These are phyloP conservation scores for Callithrix jacchus DNA, from an alignment of 2,113 vertebrate genomes.

Conservation along the genomic window DNA sequence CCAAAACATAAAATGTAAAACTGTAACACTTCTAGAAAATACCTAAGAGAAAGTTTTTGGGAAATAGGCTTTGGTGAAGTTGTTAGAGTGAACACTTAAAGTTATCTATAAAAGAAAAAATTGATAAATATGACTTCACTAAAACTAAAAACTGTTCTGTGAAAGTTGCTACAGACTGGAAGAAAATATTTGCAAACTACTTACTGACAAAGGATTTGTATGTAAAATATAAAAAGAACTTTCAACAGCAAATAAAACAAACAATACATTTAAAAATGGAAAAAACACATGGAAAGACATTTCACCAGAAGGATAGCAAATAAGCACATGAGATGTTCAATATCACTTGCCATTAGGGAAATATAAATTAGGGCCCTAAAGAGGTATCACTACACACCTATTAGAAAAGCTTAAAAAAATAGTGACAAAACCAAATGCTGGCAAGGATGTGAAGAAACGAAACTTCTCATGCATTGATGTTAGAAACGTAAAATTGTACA, in stretches of 20 bases:
- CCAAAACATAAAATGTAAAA: neutral
- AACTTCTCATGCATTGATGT: neutral
- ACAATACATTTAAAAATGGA: neutral
- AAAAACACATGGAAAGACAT: neutral
- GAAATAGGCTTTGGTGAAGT: neutral
- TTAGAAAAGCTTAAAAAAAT: neutral
- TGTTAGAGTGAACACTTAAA: neutral
- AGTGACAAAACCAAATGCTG: neutral
- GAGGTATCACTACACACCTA: neutral
- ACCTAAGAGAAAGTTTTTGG: neutral
- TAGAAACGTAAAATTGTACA: neutral
- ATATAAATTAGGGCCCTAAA: neutral
- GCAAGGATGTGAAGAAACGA: neutral
- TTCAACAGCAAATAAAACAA: neutral
- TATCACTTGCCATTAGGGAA: neutral
- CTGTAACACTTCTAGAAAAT: neutral
- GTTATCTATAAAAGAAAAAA: neutral
- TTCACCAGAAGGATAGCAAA: neutral
- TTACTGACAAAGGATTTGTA: neutral
- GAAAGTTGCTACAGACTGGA: neutral
- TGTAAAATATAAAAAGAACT: neutral
- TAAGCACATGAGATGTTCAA: neutral
- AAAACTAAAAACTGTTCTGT: neutral
- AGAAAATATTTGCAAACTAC: neutral
- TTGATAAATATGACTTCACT: neutral